These are phyloP conservation scores for Trissoscelio sp. DNA, from an alignment of 2,888 invertebrate genomes.

Conservation along the genomic window DNA sequence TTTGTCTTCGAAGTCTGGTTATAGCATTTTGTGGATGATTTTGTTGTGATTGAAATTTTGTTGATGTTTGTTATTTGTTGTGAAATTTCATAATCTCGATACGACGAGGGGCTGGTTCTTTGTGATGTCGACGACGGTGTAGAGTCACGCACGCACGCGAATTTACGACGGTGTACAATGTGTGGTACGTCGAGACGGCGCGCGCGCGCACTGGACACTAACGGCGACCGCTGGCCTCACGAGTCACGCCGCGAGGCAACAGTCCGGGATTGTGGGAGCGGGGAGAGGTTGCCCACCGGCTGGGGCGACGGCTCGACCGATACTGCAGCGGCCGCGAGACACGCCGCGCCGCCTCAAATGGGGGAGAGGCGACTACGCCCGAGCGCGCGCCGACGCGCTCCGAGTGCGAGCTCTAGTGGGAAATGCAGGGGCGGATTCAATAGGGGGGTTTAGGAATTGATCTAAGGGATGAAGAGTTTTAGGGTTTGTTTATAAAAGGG, in stretches of 20 bases:
- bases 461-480: too few species aligned
- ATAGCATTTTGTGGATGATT: too few species aligned
- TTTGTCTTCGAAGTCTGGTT: too few species aligned
- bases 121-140: constrained; percentile 7
- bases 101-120: constrained; percentile 26
- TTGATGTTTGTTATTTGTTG: too few species aligned
- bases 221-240: constrained; percentile 56
- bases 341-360: constrained; percentile 22
- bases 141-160: constrained; percentile 47
- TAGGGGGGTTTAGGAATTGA: too few species aligned
- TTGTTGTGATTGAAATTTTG: too few species aligned
- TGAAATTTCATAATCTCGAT: too few species aligned
- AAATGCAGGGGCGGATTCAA: too few species aligned
- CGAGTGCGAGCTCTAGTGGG: constrained; percentile 15
- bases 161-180: constrained; percentile 21
- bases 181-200: constrained; percentile 42
- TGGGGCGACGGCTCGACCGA: constrained; percentile 66
- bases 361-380: constrained; percentile 66
- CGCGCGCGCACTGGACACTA: constrained; percentile 60
- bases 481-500: too few species aligned
- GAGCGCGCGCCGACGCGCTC: constrained; percentile 58
- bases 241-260: constrained; percentile 63
- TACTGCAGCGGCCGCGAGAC: constrained; percentile 50
- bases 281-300: constrained; percentile 60
- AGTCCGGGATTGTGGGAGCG: constrained; percentile 39